Percentiles rank a stretch among this genome's conserved stretches.
phyloP scores from a whole-genome alignment of 30 jellyfish, hydroid and myxozoan species.

The Calvadosia cruxmelitensis region DNA sequence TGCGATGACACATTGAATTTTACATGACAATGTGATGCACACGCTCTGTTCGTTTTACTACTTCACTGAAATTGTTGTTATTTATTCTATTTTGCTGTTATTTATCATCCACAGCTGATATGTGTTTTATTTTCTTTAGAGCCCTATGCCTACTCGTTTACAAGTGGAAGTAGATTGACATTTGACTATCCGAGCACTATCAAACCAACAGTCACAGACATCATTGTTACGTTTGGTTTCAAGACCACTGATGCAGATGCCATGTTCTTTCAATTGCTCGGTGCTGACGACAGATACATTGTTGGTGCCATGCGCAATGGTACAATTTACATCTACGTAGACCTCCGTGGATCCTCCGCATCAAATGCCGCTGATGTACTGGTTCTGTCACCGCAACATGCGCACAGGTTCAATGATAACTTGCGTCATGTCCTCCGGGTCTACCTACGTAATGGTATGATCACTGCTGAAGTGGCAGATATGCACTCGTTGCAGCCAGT shows the following conservation, averaged over 20 bases:
- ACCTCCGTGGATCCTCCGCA: not conserved
- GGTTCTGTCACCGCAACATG: not conserved
- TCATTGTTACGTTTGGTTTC: conserved; percentile 20
- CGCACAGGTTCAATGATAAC: not conserved
- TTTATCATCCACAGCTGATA: not conserved
- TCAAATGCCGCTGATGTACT: not conserved
- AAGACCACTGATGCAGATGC: conserved; percentile 18
- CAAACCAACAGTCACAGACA: conserved; percentile 14
- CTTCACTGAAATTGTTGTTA: no score
- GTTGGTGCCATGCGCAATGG: conserved; percentile 16
- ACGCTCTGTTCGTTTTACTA: no score
- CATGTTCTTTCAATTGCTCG: conserved; percentile 11
- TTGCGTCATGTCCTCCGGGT: not conserved
- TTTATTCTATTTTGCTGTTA: no score
- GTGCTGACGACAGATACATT: conserved; percentile 16
- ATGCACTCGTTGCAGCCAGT: not conserved
- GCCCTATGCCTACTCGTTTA: not conserved
- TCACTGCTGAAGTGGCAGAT: not conserved
- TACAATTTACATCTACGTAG: not conserved
- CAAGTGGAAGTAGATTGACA: not conserved
- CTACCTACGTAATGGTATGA: not conserved
- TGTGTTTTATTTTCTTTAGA: not conserved
- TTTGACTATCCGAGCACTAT: not conserved
- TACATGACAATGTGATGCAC: no score
- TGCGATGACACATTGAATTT: no score